Percentiles rank a stretch among this genome's conserved stretches.
phyloP scores from a whole-genome alignment of 2,113 vertebrate genomes.

The Cyprinodon tularosa region DNA sequence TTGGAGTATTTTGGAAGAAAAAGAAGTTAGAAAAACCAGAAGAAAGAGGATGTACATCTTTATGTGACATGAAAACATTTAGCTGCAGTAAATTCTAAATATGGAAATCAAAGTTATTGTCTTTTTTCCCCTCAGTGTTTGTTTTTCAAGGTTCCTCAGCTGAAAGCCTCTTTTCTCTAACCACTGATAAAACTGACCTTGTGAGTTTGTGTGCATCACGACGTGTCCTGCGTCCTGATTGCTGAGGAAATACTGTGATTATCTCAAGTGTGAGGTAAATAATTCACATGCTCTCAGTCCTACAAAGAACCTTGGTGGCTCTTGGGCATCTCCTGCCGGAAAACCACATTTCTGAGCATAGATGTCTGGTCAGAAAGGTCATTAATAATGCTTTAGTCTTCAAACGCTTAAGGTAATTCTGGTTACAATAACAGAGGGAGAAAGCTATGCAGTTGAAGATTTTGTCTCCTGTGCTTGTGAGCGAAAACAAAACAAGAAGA shows the following conservation, averaged over 20 bases:
- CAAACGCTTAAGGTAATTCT: not conserved
- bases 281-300: constrained; percentile 41
- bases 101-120: not conserved
- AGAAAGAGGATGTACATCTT: not conserved
- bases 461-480: not conserved
- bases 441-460: not conserved
- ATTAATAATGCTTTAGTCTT: not conserved
- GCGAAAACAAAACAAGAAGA: not conserved
- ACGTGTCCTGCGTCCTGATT: constrained; percentile 37
- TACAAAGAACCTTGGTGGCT: constrained; percentile 1
- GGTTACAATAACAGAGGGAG: too few species aligned
- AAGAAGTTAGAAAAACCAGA: not conserved
- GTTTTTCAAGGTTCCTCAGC: constrained; percentile 23
- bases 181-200: constrained; percentile 46
- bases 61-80: not conserved
- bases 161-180: constrained; percentile 23
- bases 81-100: not conserved
- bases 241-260: constrained; percentile 14
- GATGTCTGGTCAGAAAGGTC: not conserved
- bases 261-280: constrained; percentile 49
- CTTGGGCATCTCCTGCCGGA: not conserved
- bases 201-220: constrained; percentile 12
- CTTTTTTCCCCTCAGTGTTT: not conserved
- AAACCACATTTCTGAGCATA: not conserved
- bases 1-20: not conserved